These are phyloP conservation scores for Drosophila kurseongensis DNA, from an alignment of 1,140 invertebrate genomes.

Conservation along the genomic window DNA sequence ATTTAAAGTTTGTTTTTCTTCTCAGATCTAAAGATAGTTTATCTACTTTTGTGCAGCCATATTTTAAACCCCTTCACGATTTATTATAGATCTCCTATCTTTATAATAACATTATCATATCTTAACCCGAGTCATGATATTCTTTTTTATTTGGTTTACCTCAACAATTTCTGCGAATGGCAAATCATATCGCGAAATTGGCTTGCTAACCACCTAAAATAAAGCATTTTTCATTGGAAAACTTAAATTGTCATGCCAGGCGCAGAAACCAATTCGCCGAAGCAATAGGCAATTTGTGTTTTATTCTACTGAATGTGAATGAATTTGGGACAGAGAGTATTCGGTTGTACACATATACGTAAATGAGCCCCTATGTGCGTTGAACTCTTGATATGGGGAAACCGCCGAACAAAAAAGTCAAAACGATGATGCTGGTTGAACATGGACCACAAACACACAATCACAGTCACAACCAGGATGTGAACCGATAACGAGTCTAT, in stretches of 20 bases:
- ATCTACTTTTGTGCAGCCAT: too few relatives aligned
- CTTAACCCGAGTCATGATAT: slow-evolving; percentile 1
- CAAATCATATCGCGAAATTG: slow-evolving; percentile 43
- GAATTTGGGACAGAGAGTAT: slow-evolving; percentile 8
- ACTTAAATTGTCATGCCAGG: slow-evolving; percentile 39
- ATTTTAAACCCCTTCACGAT: not conserved
- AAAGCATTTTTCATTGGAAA: slow-evolving; percentile 39
- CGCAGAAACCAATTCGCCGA: slow-evolving; percentile 19
- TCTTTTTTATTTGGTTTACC: slow-evolving; percentile 18
- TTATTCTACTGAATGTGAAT: slow-evolving; percentile 23
- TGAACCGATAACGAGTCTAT: slow-evolving; percentile 30
- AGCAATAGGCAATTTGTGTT: slow-evolving; percentile 15
- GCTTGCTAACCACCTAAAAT: slow-evolving; percentile 33
- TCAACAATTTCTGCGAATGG: slow-evolving; percentile 49
- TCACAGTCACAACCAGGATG: slow-evolving; percentile 34
- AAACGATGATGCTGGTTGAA: slow-evolving; percentile 13
- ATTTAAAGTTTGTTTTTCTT: too few relatives aligned
- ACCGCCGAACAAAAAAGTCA: too few relatives aligned
- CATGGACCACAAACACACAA: slow-evolving; percentile 25
- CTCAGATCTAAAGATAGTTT: too few relatives aligned
- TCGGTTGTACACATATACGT: not conserved
- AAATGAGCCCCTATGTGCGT: not conserved
- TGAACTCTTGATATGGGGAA: slow-evolving; percentile 2
- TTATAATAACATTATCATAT: not conserved
- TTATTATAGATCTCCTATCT: not conserved